Conservation (phyloP, 2,113 vertebrate species). For the Calypte anna region DNA sequence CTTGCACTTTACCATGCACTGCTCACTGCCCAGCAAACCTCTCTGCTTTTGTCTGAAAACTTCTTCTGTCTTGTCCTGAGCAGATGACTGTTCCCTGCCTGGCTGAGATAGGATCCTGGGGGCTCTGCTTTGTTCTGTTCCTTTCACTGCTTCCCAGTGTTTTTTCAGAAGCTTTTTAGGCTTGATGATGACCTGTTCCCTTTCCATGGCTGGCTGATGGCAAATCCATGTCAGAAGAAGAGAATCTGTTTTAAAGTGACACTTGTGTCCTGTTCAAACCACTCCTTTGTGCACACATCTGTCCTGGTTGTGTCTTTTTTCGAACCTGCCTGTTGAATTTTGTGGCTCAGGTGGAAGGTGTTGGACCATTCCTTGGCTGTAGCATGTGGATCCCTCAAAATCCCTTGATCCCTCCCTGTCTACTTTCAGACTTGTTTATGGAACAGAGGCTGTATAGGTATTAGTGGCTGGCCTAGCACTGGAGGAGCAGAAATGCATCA, state of each 20-base stretch:
- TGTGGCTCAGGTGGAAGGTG: not conserved
- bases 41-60: not conserved
- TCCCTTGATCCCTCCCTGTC: constrained; percentile 56
- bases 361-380: constrained; percentile 39
- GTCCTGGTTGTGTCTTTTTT: not conserved
- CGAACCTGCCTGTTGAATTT: not conserved
- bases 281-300: not conserved
- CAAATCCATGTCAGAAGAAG: not conserved
- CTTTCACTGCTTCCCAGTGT: not conserved
- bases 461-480: constrained; percentile 26
- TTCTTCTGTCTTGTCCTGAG: not conserved
- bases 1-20: not conserved
- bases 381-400: not conserved
- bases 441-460: constrained; percentile 41
- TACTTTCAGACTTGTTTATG: constrained; percentile 64
- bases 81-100: not conserved
- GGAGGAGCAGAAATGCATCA: constrained; percentile 24
- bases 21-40: not conserved
- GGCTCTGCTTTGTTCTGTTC: not conserved
- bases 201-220: not conserved
- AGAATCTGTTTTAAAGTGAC: not conserved
- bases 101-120: not conserved
- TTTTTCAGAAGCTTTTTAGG: not conserved
- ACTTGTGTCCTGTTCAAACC: not conserved
- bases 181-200: not conserved